Evolutionary conservation across 2,888 invertebrate genomes (phyloP), one percentile per base, ranked within the genome.

Genomic region (Tetranychus truncatus): DNA sequence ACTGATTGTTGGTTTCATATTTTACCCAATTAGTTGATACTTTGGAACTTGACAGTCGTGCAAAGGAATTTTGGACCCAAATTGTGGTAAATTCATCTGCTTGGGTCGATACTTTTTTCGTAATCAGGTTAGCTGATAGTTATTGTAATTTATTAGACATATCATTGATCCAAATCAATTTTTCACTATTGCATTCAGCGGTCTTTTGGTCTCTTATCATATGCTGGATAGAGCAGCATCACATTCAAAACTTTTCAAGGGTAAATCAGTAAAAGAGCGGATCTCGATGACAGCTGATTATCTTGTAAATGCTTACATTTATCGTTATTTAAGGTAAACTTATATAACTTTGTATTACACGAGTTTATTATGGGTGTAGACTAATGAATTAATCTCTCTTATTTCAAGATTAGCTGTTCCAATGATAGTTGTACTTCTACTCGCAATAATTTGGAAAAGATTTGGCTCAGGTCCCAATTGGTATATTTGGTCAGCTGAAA

Each of bases 81-180:
- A 24, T 24, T 21, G 69, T 24, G 11, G 34, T 69, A 0, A 20
- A 69, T 11, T 24, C 69, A 7, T 24, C 69, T 18, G 21, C 69
- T 20, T 69, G 69, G 69, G 69, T 69, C 11, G 69, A 69, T 21
- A 69, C 69, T 21, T 69, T 69, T 69, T 69, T 69, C 9, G 69
- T 69, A 20, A 69, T 69, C 69, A 69, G 69, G 69, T 69, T 1
- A 69, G 20, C 7, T 66, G 18, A 6, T 66, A 18, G n/a, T 66
- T 11, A 66, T 11, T 6, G 20, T 66, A 11, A 11, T 66, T 66
- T 6, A 66, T 66, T 15, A 66, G 6, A 20, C 7, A 6, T 7
- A 6, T 66, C 18, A 66, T 66, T 66, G 66, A 6, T 18, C 18
- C 20, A n/a, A 66, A 66, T 66, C 66, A 11, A 66, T 66, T 20